Percentiles rank a stretch among this genome's conserved stretches.
Evolutionary conservation across 2,113 vertebrate species (phyloP).

Genomic region (Stegastes partitus): DNA sequence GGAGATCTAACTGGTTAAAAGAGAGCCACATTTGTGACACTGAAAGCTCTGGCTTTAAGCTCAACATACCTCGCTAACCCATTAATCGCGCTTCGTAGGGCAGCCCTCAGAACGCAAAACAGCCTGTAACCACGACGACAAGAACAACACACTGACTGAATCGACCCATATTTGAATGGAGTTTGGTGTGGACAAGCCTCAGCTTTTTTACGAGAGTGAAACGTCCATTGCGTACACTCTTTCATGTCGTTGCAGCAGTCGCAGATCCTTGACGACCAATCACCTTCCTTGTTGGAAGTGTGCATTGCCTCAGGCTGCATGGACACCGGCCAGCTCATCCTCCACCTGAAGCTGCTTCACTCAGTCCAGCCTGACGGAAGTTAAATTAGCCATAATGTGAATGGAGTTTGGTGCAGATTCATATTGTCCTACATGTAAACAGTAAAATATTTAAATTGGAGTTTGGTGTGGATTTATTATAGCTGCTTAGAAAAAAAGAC

Average conservation of each 20-base stretch:
- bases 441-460: not conserved
- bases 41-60: no score
- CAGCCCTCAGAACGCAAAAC: no score
- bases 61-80: no score
- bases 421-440: no score
- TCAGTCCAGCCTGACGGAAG: not conserved
- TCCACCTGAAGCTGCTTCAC: not conserved
- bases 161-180: no score
- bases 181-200: no score
- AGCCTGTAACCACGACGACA: constrained; percentile 62
- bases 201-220: not conserved
- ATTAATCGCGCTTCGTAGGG: no score
- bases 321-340: constrained; percentile 34
- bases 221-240: constrained; percentile 26
- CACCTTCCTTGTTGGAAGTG: not conserved
- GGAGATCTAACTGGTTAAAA: no score
- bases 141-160: not conserved
- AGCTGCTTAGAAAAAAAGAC: no score
- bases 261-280: constrained; percentile 46
- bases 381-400: not conserved
- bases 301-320: constrained; percentile 5
- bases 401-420: not conserved
- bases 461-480: no score
- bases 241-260: constrained; percentile 28
- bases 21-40: no score